Evolutionary conservation across 2,888 invertebrate genomes (phyloP), one percentile per base, ranked within the genome.

Genomic region (Scaptodrosophila latifasciaeformis): DNA sequence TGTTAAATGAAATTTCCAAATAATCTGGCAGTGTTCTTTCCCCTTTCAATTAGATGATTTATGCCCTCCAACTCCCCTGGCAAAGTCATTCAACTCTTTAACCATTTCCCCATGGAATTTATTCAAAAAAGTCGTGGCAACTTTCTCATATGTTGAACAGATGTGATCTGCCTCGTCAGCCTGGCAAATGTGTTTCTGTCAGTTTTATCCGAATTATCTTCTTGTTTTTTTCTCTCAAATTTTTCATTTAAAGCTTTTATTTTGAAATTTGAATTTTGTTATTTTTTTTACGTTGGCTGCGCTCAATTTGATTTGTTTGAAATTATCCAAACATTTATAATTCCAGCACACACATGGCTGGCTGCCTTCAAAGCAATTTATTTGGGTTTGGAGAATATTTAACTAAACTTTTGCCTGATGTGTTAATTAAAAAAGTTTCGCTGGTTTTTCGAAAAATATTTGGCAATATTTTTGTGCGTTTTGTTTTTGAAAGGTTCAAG

Each of bases 321-420:
- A 56, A 53, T 48, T 49, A 52, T 57, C 43, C 43, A 50, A 60
- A 60, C n/a, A n/a, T n/a, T n/a, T n/a, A n/a, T n/a, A n/a, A n/a
- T 60, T 60, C 57, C 57, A 57, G 60, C 60, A 53, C 60, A 60
- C 60, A 60, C 60, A 60, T 60, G 60, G 60, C 53, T 13, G 44
- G 21, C 34, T 34, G 37, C n/a, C n/a, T n/a, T n/a, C n/a, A n/a
- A n/a, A n/a, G n/a, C n/a, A n/a, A n/a, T n/a, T n/a, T n/a, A n/a
- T n/a, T n/a, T n/a, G n/a, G n/a, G n/a, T n/a, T n/a, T n/a, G n/a
- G n/a, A n/a, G n/a, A n/a, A n/a, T n/a, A n/a, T n/a, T n/a, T n/a
- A n/a, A n/a, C n/a, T n/a, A n/a, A n/a, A 49, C 43, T 17, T 43
- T 24, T 44, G 19, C 53, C 50, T 50, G 40, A 59, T 55, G 49